phyloP scores from a whole-genome alignment of 2,888 invertebrate species.

The Rhamnusium bicolor region DNA sequence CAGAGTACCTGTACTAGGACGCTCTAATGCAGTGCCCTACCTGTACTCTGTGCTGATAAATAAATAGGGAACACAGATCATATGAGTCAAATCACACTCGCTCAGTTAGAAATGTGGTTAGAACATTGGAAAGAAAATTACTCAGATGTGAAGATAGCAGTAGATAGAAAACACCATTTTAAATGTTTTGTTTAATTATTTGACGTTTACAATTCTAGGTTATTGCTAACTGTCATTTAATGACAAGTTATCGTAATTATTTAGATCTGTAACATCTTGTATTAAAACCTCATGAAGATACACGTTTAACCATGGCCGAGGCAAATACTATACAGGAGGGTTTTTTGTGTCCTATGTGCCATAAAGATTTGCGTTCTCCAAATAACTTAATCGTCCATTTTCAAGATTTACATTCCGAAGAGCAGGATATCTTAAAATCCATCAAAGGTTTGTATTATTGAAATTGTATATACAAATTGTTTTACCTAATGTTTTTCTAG shows the following conservation, averaged over 20 bases:
- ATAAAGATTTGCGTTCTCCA: slow-evolving; percentile 90
- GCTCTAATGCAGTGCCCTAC: no score
- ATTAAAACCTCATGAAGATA: background rate
- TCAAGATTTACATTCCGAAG: slow-evolving; percentile 89
- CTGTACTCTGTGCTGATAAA: no score
- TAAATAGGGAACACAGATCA: no score
- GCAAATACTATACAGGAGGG: slow-evolving; percentile 83
- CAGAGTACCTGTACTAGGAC: no score
- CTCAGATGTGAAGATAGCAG: no score
- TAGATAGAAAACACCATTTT: no score
- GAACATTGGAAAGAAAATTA: no score
- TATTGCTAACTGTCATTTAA: background rate
- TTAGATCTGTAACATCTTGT: background rate
- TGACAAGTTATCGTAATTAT: no score
- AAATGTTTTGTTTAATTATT: background rate
- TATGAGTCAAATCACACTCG: no score
- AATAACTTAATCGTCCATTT: slow-evolving; percentile 90
- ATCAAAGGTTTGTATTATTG: slow-evolving; percentile 77
- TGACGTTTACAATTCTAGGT: background rate
- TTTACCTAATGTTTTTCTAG: slow-evolving; percentile 64
- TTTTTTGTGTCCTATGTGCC: slow-evolving; percentile 95
- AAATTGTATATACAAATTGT: slow-evolving; percentile 8
- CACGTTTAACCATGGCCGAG: slow-evolving; percentile 49
- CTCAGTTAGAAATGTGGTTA: no score
- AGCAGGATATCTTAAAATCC: slow-evolving; percentile 86